phyloP scores from a whole-genome alignment of 2,113 vertebrate genomes.

The Stomatorhinus ivindoensis region DNA sequence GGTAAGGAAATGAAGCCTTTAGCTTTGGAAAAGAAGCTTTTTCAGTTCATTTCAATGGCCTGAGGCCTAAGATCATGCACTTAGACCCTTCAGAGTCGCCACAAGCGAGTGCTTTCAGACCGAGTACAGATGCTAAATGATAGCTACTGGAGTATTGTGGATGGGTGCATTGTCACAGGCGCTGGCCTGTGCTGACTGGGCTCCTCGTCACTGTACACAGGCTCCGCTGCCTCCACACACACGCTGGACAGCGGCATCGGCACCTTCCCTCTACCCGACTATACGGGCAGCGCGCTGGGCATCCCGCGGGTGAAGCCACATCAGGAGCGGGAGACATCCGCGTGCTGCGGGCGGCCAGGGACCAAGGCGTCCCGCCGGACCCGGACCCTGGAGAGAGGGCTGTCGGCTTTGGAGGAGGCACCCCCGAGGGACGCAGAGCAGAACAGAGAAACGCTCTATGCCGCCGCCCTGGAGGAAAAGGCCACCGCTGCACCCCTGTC shows the following conservation, averaged over 20 bases:
- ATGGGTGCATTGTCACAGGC: background rate
- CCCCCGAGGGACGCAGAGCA: constrained; percentile 62
- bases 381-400: constrained; percentile 82
- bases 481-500: constrained; percentile 22
- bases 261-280: constrained; percentile 87
- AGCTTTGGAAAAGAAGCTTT: constrained; percentile 56
- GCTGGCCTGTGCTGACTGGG: background rate
- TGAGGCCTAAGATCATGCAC: background rate
- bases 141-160: background rate
- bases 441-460: constrained; percentile 52
- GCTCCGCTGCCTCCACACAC: constrained; percentile 80
- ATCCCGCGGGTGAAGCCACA: constrained; percentile 67
- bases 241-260: constrained; percentile 95
- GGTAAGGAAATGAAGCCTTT: constrained; percentile 39
- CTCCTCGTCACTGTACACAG: constrained; percentile 45
- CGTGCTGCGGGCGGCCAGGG: constrained; percentile 47
- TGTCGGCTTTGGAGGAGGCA: constrained; percentile 60
- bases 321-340: constrained; percentile 56
- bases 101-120: background rate
- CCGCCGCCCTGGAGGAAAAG: constrained; percentile 48
- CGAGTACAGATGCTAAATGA: background rate
- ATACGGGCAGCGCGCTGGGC: constrained; percentile 66
- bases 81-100: background rate
- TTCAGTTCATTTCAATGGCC: background rate
- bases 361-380: constrained; percentile 74